phyloP scores from a whole-genome alignment of 2,888 invertebrate genomes.

The Amphipyra berbera region DNA sequence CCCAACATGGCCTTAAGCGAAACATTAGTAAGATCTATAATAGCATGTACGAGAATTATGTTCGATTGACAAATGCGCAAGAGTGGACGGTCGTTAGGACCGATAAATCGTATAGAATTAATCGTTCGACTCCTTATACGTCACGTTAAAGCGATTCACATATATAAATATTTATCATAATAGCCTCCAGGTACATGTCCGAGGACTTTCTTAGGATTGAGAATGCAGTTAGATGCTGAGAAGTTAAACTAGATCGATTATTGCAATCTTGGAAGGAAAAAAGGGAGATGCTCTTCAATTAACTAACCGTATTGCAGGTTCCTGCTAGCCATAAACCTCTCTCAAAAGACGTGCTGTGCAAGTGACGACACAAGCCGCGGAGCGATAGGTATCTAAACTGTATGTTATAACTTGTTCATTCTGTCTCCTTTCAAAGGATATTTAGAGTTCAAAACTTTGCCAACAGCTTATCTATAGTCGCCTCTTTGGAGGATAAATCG shows the following conservation, averaged over 20 bases:
- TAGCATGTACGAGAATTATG: slow-evolving; percentile 24
- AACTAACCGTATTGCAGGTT: no score
- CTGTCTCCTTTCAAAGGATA: no score
- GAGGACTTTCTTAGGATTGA: slow-evolving; percentile 17
- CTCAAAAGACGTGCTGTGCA: no score
- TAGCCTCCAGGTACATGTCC: slow-evolving; percentile 20
- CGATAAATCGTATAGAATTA: slow-evolving; percentile 52
- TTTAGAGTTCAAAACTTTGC: no score
- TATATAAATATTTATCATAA: slow-evolving; percentile 42
- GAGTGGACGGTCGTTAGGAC: slow-evolving; percentile 37
- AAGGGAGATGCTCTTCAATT: neutral
- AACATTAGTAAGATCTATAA: slow-evolving; percentile 21
- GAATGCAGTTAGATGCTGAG: slow-evolving; percentile 21
- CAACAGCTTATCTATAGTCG: no score
- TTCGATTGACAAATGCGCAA: slow-evolving; percentile 41
- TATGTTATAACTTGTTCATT: no score
- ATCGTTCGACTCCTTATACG: slow-evolving; percentile 46
- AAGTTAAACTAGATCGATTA: slow-evolving; percentile 16
- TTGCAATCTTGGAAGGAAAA: neutral
- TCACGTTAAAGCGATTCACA: slow-evolving; percentile 35
- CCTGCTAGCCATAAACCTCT: no score
- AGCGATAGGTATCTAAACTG: no score
- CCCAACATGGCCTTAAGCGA: slow-evolving; percentile 9
- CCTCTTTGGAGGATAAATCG: no score
- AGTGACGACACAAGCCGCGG: no score